A percentile compares a stretch with the other conserved stretches of the same genome.
These are phyloP conservation scores for Lytechinus variegatus DNA, from an alignment of 35 echinoderm and acorn worm genomes.

Conservation along the genomic window DNA sequence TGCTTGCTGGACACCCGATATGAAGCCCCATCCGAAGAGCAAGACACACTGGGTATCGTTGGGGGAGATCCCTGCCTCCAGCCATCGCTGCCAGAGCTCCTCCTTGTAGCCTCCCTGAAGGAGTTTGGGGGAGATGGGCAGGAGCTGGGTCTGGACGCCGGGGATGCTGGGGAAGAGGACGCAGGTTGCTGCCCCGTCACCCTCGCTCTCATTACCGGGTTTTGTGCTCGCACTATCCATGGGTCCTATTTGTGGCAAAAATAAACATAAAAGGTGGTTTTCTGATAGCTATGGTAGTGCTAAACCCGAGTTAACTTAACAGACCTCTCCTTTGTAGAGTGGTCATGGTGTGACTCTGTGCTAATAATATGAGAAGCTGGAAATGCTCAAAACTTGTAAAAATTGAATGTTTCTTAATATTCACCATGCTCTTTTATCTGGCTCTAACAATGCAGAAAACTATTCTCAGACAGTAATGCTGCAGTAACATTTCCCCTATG, in stretches of 20 bases:
- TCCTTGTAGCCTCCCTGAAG: background rate
- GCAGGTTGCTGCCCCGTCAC: conserved; percentile 7
- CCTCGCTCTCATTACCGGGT: conserved; percentile 51
- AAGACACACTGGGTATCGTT: conserved; percentile 69
- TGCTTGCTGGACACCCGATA: background rate
- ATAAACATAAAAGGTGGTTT: background rate
- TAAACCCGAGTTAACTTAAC: no score
- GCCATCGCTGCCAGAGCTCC: background rate
- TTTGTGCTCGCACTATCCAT: conserved; percentile 13
- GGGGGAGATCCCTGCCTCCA: background rate
- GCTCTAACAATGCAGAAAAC: no score
- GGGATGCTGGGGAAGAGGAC: conserved; percentile 55
- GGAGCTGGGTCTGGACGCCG: conserved; percentile 22
- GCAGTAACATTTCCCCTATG: no score
- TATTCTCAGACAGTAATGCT: no score
- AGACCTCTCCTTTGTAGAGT: background rate
- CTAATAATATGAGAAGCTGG: no score
- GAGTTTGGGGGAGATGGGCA: conserved; percentile 15
- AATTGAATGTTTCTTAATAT: background rate
- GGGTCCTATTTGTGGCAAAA: background rate
- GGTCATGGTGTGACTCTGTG: background rate
- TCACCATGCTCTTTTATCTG: no score
- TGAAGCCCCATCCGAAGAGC: conserved; percentile 54
- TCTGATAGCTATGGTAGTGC: no score
- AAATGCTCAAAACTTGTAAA: background rate